A percentile compares a stretch with the other conserved stretches of the same genome.
phyloP scores from a whole-genome alignment of 2,888 invertebrate species.

The Aleiodes alternator region DNA sequence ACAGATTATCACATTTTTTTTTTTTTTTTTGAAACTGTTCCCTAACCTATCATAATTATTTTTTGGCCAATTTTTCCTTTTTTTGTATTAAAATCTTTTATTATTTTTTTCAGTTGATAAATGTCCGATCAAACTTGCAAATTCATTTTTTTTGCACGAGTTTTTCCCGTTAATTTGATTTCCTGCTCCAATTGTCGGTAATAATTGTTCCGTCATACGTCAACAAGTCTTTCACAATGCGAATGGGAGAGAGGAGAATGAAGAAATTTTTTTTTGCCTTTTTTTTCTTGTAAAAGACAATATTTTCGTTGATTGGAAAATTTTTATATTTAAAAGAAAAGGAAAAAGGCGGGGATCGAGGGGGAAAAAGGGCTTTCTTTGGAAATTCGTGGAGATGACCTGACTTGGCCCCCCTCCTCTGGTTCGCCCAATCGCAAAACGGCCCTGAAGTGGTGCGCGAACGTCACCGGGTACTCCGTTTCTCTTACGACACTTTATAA shows the following conservation, averaged over 20 bases:
- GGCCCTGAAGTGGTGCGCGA: conserved; percentile 45
- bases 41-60: conserved; percentile 41
- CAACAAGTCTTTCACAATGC: conserved; percentile 31
- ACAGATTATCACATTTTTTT: conserved; percentile 24
- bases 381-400: background rate
- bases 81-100: background rate
- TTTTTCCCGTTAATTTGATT: background rate
- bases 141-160: background rate
- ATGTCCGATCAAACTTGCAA: no score
- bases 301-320: no score
- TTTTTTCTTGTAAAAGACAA: no score
- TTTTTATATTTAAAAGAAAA: no score
- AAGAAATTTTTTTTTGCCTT: background rate
- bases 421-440: conserved; percentile 12
- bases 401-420: background rate
- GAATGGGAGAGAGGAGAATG: conserved; percentile 26
- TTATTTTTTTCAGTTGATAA: background rate
- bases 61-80: background rate
- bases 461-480: conserved; percentile 43
- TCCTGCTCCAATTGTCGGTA: conserved; percentile 27
- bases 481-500: conserved; percentile 49
- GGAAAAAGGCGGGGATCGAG: no score
- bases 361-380: no score
- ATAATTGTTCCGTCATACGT: conserved; percentile 12
- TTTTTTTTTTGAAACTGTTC: conserved; percentile 42